Percentiles rank a stretch among this genome's conserved stretches.
phyloP scores from a whole-genome alignment of 92 coral and sea anemone species.

The Ricordea florida region DNA sequence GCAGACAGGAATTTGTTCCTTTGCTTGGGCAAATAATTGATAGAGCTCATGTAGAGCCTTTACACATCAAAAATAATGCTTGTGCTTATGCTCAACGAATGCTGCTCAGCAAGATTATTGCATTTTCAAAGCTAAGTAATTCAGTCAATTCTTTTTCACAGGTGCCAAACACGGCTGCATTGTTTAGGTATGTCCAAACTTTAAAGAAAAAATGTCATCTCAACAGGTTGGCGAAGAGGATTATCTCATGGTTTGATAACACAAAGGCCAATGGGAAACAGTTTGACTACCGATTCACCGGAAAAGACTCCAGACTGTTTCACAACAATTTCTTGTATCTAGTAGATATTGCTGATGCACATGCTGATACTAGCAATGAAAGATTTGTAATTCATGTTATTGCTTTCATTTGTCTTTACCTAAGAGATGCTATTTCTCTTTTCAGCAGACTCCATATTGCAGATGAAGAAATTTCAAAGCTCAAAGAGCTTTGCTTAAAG shows the following conservation, averaged over 20 bases:
- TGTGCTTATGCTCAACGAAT: neutral
- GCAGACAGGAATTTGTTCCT: constrained; percentile 45
- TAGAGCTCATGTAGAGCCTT: constrained; percentile 50
- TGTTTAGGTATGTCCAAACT: constrained; percentile 9
- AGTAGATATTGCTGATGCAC: no score
- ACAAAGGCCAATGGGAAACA: constrained; percentile 35
- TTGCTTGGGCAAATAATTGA: constrained; percentile 44
- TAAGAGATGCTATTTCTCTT: no score
- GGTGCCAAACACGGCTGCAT: constrained; percentile 1
- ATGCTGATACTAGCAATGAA: no score
- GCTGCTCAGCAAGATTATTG: neutral
- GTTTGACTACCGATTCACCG: constrained; percentile 56
- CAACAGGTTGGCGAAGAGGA: constrained; percentile 16
- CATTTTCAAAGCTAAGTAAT: constrained; percentile 13
- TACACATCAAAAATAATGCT: constrained; percentile 68
- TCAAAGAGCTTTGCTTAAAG: no score
- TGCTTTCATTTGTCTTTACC: no score
- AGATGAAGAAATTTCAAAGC: no score
- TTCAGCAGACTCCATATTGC: no score
- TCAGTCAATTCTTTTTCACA: no score
- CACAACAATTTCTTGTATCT: constrained; percentile 54
- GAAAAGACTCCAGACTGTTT: constrained; percentile 53
- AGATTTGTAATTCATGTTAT: no score
- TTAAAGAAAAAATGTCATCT: constrained; percentile 6
- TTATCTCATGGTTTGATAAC: constrained; percentile 55